Percentiles rank a stretch among this genome's conserved stretches.
Evolutionary conservation across 2,113 vertebrate genomes (phyloP).

Genomic region (Octodon degus): DNA sequence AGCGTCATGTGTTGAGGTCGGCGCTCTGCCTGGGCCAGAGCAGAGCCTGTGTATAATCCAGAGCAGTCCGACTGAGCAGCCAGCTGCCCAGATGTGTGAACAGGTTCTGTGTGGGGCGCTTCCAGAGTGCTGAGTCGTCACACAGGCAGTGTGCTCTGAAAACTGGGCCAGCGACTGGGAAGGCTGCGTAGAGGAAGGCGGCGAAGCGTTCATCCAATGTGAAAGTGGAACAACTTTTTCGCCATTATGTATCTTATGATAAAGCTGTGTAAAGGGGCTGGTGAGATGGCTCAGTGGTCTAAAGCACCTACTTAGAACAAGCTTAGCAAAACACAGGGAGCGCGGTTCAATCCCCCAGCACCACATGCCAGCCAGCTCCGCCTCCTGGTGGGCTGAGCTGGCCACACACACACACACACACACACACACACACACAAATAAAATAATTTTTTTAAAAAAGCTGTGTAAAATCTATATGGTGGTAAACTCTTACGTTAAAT

Average conservation of each 20-base stretch:
- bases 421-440: no score
- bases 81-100: background rate
- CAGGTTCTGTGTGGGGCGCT: background rate
- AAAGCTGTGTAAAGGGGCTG: background rate
- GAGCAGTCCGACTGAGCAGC: background rate
- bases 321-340: no score
- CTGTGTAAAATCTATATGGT: background rate
- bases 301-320: no score
- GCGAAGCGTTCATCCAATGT: background rate
- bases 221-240: background rate
- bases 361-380: no score
- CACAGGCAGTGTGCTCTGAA: background rate
- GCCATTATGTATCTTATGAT: background rate
- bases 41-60: background rate
- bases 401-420: no score
- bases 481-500: background rate
- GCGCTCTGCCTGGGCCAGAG: background rate
- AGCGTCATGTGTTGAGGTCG: background rate
- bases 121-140: background rate
- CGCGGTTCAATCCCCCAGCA: no score
- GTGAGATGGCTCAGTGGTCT: no score
- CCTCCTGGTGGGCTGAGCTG: no score
- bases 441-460: no score
- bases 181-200: background rate
- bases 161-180: slow-evolving; percentile 55